Base-by-base conservation (phyloP, 1,140 invertebrate genomes). In the Nasonia longicornis region DNA sequence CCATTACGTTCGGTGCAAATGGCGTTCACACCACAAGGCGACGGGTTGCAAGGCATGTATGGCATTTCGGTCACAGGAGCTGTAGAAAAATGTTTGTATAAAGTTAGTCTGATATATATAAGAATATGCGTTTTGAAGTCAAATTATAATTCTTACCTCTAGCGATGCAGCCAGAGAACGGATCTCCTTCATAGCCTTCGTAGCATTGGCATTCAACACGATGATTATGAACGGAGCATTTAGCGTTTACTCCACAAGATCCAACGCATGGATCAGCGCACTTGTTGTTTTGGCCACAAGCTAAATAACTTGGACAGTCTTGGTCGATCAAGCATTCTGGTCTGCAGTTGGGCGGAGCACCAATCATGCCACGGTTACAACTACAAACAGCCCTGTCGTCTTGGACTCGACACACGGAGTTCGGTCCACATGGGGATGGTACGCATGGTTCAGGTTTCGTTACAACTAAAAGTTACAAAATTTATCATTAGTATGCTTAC, bases 261-360 rank as follows among this genome's bases (percentile, higher is more conserved):
- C 96, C 96, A n/a, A 92, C 86, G 84, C 96, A 97, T 6, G 96
- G 95, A 91, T 97, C 95, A 79, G 93, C 91, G 87, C 96, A 97
- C 80, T 93, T 94, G 81, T 95, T 94, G 81, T 95, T 94, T 76
- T 93, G 93, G 31, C 95, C 91, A 86, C 96, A 97, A n/a, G 95
- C 94, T 1, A 96, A 91, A 82, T 95, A 93, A 45, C 93, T 92
- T 2, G 95, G 94, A 85, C 96, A 97, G 83, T 97, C 96, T 88
- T 96, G 93, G 85, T 96, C 93, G 77, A 96, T 96, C 7, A 94
- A 90, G 87, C 95, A 96, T 87, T 96, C 94, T 2, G 95, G 95
- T 70, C 95, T 93, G 83, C 95, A 96, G 75, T 94, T 92, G 2
- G 95, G 95, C 63, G 96, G 95, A 3, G 95, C 95, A n/a, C 96